phyloP scores from a whole-genome alignment of 2,888 invertebrate genomes.

The Oxycera nigricornis region DNA sequence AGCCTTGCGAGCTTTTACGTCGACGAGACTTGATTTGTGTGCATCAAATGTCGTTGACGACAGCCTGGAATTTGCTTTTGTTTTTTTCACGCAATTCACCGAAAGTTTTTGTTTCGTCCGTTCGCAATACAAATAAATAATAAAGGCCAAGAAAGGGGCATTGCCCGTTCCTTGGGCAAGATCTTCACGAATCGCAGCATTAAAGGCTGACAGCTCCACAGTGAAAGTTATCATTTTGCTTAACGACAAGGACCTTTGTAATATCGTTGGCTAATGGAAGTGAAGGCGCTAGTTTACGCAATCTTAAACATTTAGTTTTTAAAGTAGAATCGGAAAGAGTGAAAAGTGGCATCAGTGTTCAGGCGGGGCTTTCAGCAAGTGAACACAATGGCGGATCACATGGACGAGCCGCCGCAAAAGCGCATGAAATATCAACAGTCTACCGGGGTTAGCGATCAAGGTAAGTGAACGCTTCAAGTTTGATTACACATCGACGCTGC shows the following conservation, averaged over 20 bases:
- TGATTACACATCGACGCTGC: background rate
- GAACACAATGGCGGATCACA: conserved; percentile 88
- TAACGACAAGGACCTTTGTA: background rate
- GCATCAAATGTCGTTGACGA: conserved; percentile 20
- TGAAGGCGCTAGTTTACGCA: background rate
- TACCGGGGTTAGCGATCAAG: conserved; percentile 49
- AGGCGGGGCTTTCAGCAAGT: background rate
- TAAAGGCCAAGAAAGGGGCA: background rate
- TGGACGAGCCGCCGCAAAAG: conserved; percentile 96
- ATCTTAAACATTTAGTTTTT: background rate
- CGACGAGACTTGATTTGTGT: background rate
- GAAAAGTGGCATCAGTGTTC: background rate
- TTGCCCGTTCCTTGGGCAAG: background rate
- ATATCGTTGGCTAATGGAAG: background rate
- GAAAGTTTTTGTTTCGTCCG: background rate
- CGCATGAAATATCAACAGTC: conserved; percentile 73
- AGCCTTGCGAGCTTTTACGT: background rate
- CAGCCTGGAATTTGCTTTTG: background rate
- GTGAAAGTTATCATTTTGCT: background rate
- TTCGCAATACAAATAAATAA: background rate
- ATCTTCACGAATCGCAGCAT: background rate
- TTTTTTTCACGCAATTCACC: background rate
- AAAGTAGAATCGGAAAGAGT: background rate
- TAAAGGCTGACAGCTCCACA: background rate
- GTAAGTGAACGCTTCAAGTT: conserved; percentile 24